phyloP scores from a whole-genome alignment of 2,797 vertebrate genomes.

The Hephaestus fuliginosus region DNA sequence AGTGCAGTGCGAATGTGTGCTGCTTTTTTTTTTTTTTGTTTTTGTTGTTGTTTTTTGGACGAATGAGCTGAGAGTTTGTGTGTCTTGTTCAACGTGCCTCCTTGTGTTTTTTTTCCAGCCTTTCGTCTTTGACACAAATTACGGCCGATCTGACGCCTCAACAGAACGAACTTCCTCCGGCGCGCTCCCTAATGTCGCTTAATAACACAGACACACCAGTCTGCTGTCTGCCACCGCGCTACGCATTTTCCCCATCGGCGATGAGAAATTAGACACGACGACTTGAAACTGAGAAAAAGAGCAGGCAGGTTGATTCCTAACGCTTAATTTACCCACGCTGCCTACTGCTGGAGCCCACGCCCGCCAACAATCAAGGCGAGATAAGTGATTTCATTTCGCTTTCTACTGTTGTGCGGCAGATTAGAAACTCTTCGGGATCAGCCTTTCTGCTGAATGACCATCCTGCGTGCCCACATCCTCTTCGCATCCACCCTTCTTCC shows the following conservation, averaged over 20 bases:
- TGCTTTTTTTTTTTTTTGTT: not conserved
- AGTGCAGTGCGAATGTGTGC: conserved; percentile 4
- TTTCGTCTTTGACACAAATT: conserved; percentile 40
- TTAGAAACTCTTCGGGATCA: conserved; percentile 47
- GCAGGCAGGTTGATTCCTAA: conserved; percentile 27
- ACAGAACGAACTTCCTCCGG: conserved; percentile 15
- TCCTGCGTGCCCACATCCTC: conserved; percentile 59
- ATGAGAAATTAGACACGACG: conserved; percentile 23
- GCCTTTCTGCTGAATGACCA: conserved; percentile 61
- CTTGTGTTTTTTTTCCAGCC: conserved; percentile 28
- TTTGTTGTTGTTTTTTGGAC: not conserved
- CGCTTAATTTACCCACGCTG: conserved; percentile 37
- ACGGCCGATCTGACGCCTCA: conserved; percentile 2
- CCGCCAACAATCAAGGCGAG: conserved; percentile 39
- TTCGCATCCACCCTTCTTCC: conserved; percentile 50
- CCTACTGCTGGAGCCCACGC: conserved; percentile 44
- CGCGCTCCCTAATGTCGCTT: conserved; percentile 12
- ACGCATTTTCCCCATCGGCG: conserved; percentile 5
- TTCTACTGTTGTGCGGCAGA: conserved; percentile 50
- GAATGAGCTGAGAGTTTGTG: conserved; percentile 13
- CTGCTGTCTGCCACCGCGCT: conserved; percentile 3
- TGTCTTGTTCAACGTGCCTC: conserved; percentile 4
- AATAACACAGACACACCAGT: conserved; percentile 1
- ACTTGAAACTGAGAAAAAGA: conserved; percentile 11
- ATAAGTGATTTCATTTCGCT: conserved; percentile 54